Conservation (phyloP, 2,888 invertebrate genomes). For the Thymelicus acteon region DNA sequence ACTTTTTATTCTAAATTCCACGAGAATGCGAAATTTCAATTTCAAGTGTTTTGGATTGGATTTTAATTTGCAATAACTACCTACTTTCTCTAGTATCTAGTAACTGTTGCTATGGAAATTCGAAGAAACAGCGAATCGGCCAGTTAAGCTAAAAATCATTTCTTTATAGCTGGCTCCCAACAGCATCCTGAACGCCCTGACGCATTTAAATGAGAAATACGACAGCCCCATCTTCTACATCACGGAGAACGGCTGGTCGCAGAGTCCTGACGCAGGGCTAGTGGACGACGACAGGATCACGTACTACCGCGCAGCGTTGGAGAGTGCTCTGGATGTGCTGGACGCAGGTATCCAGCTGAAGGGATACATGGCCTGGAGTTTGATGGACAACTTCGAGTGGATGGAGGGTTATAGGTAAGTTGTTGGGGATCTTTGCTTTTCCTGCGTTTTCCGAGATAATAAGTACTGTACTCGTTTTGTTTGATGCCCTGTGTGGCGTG, state of each 20-base stretch:
- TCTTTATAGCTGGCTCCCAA: constrained; percentile 77
- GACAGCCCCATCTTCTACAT: constrained; percentile 82
- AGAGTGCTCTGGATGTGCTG: constrained; percentile 68
- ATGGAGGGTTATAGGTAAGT: constrained; percentile 81
- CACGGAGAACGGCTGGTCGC: constrained; percentile 86
- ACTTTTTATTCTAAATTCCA: too few species aligned
- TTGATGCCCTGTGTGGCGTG: too few species aligned
- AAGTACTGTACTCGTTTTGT: too few species aligned
- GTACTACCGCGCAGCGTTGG: constrained; percentile 72
- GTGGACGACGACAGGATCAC: constrained; percentile 74
- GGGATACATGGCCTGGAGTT: constrained; percentile 86
- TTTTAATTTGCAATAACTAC: too few species aligned
- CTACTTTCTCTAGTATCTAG: too few species aligned
- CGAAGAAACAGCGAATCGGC: too few species aligned
- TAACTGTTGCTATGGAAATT: too few species aligned
- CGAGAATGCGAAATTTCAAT: too few species aligned
- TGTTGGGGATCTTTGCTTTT: background rate
- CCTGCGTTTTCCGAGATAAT: too few species aligned
- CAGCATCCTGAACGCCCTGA: constrained; percentile 83
- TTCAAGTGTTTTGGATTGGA: too few species aligned
- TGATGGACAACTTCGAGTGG: constrained; percentile 89
- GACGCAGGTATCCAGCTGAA: constrained; percentile 74
- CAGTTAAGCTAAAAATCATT: background rate
- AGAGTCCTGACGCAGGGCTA: constrained; percentile 52
- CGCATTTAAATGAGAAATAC: constrained; percentile 75